Evolutionary conservation across 2,888 invertebrate species (phyloP), one percentile per base, ranked within the genome.

Genomic region (Linyphia triangularis): DNA sequence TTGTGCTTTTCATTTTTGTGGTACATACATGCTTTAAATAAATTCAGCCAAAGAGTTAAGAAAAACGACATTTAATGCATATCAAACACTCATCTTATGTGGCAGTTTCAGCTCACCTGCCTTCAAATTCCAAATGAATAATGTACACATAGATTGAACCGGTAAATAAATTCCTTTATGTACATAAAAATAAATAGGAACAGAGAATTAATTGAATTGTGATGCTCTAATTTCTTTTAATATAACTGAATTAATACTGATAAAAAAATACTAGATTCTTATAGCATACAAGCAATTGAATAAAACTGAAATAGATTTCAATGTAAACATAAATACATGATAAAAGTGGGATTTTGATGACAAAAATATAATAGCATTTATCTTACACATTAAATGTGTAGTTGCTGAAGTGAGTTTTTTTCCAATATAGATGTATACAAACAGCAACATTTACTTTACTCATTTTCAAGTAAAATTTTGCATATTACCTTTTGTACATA

Each of bases 121-220:
- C 16, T 22, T 43, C 19, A 40, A 40, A 40, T 19, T 26, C 26
- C 19, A 30, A 43, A 59, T 33, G 40, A 26, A 63, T n/a, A 63
- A 10, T n/a, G n/a, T 24, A 63, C 22, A 59, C 59, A 22, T 33
- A 43, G 33, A 73, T 26, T 73, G 59, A 37, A 69, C 22, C 24
- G 24, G 63, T 26, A 75, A 78, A 63, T 72, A 72, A 63, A 40
- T 85, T 61, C 43, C n/a, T 72, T 70, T 67, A 59, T 77, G 26
- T 70, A 79, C 61, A 85, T 67, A 79, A 57, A 78, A 78, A 78
- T 81, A 81, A 79, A 85, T 85, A 85, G 78, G 78, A 79, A 85
- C 78, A 78, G 7, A 82, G 63, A 16, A 30, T 57, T 61, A 16
- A 61, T 37, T 69, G 19, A 30, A 33, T 28, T 40, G 10, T 16